Evolutionary conservation across 2,888 invertebrate species (phyloP).

Genomic region (Hydraecia micacea): DNA sequence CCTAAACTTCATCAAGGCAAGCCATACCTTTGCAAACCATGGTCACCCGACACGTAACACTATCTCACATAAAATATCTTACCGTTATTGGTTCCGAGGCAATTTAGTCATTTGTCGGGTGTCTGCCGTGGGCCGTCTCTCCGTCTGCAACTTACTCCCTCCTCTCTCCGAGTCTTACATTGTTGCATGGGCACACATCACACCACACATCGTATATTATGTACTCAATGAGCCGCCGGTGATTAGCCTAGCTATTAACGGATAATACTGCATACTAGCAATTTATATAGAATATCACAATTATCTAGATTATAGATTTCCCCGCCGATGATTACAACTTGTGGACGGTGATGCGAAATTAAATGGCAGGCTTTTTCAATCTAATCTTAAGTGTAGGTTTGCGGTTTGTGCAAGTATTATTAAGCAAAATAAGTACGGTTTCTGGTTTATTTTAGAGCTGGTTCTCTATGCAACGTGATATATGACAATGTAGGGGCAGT

Average conservation of each 20-base stretch:
- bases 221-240: slow-evolving; percentile 72
- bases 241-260: slow-evolving; percentile 58
- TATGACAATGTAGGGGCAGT: slow-evolving; percentile 21
- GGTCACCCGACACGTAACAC: slow-evolving; percentile 63
- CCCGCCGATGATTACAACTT: slow-evolving; percentile 39
- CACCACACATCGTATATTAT: slow-evolving; percentile 79
- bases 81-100: slow-evolving; percentile 79
- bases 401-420: slow-evolving; percentile 44
- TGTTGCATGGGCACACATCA: slow-evolving; percentile 63
- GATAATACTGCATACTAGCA: slow-evolving; percentile 49
- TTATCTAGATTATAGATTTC: slow-evolving; percentile 59
- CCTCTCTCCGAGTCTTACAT: slow-evolving; percentile 57
- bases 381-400: slow-evolving; percentile 45
- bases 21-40: slow-evolving; percentile 30
- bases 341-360: slow-evolving; percentile 59
- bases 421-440: slow-evolving; percentile 28
- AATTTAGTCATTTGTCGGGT: slow-evolving; percentile 84
- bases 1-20: not conserved
- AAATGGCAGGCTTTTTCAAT: slow-evolving; percentile 64
- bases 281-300: slow-evolving; percentile 56
- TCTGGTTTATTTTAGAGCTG: slow-evolving; percentile 27
- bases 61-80: slow-evolving; percentile 70
- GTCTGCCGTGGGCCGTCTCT: slow-evolving; percentile 74
- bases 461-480: slow-evolving; percentile 13
- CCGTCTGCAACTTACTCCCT: slow-evolving; percentile 55